A percentile compares a stretch with the other conserved stretches of the same genome.
Evolutionary conservation across 2,797 vertebrate species (phyloP).

Genomic region (Oceanodroma leucorhoa): DNA sequence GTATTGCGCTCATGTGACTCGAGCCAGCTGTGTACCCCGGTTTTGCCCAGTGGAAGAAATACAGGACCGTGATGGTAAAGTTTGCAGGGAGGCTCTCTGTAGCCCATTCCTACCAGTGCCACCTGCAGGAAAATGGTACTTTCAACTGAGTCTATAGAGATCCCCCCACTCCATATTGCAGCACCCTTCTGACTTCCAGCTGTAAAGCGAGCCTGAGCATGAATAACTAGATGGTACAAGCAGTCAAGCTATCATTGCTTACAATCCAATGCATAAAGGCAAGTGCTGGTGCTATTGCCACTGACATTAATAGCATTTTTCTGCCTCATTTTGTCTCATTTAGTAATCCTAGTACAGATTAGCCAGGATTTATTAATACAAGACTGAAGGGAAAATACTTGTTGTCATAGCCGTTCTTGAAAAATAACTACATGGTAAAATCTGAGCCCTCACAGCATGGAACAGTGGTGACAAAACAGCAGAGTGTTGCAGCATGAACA

Average conservation of each 20-base stretch:
- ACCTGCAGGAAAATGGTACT: not conserved
- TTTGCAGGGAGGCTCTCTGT: not conserved
- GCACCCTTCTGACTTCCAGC: not conserved
- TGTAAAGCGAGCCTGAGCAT: not conserved
- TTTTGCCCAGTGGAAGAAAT: not conserved
- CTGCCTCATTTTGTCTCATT: slow-evolving; percentile 13
- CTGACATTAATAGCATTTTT: not conserved
- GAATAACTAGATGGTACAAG: not conserved
- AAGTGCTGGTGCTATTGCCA: not conserved
- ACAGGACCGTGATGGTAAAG: not conserved
- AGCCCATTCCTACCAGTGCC: not conserved
- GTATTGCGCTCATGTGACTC: rapidly evolving
- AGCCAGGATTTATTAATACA: not conserved
- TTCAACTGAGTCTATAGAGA: not conserved
- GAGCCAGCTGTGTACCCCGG: not conserved
- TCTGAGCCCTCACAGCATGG: not conserved
- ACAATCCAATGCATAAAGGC: not conserved
- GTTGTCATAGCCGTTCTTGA: not conserved
- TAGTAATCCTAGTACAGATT: slow-evolving; percentile 1
- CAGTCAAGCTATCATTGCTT: not conserved
- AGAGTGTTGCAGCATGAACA: not conserved
- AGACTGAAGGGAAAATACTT: not conserved
- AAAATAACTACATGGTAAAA: not conserved
- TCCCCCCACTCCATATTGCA: not conserved
- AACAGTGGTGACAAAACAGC: not conserved